Conservation (phyloP, 1,140 invertebrate genomes). For the Anagrus nilaparvatae region DNA sequence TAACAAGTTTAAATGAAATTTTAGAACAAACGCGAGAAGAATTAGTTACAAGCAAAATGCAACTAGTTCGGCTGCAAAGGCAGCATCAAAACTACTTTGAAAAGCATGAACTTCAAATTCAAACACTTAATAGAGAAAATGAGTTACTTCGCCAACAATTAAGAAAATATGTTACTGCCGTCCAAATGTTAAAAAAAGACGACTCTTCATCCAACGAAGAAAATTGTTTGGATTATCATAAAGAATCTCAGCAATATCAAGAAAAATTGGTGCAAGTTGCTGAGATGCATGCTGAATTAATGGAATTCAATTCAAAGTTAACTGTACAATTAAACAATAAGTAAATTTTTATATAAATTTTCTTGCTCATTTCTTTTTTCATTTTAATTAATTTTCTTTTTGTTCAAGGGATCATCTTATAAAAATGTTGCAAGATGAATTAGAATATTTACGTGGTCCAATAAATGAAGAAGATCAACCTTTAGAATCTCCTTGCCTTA, state of each 20-base stretch:
- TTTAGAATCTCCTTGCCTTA: constrained; percentile 43
- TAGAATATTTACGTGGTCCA: constrained; percentile 61
- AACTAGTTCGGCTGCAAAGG: constrained; percentile 34
- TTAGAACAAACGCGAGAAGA: constrained; percentile 37
- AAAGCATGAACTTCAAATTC: constrained; percentile 37
- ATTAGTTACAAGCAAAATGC: constrained; percentile 31
- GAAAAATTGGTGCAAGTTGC: constrained; percentile 87
- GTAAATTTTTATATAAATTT: constrained; percentile 17
- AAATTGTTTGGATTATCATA: constrained; percentile 45
- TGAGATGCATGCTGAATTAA: constrained; percentile 91
- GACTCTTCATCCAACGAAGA: constrained; percentile 28
- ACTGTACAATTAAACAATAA: constrained; percentile 34
- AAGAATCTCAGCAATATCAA: constrained; percentile 76
- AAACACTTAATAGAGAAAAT: constrained; percentile 59
- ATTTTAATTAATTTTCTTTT: not conserved
- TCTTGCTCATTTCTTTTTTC: not conserved
- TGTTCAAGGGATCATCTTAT: constrained; percentile 51
- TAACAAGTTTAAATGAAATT: constrained; percentile 34
- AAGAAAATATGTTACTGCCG: constrained; percentile 80
- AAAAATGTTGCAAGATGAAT: constrained; percentile 52
- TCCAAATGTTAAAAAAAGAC: constrained; percentile 70
- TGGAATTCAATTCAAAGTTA: constrained; percentile 78
- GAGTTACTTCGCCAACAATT: constrained; percentile 78
- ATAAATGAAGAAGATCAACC: constrained; percentile 43
- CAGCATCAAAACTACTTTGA: constrained; percentile 40